Evolutionary conservation across 2,113 vertebrate species (phyloP).

Genomic region (Oceanites oceanicus): DNA sequence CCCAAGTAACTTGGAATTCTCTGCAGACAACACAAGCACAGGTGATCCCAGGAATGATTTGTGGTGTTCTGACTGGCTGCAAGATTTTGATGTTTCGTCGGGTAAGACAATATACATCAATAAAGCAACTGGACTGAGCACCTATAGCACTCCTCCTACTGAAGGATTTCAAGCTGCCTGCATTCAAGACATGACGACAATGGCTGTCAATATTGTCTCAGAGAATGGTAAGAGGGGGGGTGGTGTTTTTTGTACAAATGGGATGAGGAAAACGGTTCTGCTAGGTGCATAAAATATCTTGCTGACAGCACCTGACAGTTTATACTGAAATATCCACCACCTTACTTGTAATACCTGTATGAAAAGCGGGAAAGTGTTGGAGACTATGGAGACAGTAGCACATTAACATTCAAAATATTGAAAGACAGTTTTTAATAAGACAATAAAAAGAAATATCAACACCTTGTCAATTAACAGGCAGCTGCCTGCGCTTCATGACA

Average conservation of each 20-base stretch:
- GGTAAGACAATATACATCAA: constrained; percentile 89
- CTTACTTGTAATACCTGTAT: background rate
- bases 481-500: background rate
- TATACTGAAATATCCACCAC: background rate
- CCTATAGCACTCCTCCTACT: constrained; percentile 73
- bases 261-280: background rate
- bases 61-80: constrained; percentile 76
- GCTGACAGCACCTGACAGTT: background rate
- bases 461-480: background rate
- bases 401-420: background rate
- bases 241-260: background rate
- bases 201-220: constrained; percentile 85
- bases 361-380: background rate
- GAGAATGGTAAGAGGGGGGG: constrained; percentile 80
- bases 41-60: background rate
- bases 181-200: constrained; percentile 85
- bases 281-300: background rate
- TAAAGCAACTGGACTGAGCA: constrained; percentile 88
- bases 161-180: constrained; percentile 76
- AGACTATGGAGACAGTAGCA: background rate
- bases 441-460: background rate
- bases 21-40: background rate
- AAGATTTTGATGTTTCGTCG: constrained; percentile 79
- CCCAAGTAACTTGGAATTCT: background rate
- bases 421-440: background rate